Conservation (phyloP, 2,797 vertebrate species). For the Platyrinchus mystaceus region DNA sequence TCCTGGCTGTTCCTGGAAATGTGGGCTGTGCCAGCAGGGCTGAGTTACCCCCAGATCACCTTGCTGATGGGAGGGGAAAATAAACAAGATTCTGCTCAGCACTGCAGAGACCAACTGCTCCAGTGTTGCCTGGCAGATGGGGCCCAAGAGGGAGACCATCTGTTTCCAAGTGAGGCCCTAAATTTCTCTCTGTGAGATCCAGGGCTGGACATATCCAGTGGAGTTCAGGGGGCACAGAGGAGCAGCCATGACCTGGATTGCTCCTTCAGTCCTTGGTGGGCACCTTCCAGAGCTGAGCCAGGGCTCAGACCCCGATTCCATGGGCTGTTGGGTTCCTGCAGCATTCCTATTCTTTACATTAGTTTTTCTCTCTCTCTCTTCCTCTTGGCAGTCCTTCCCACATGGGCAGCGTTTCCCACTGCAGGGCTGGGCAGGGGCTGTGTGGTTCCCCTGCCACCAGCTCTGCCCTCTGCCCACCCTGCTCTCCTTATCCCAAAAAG, state of each 20-base stretch:
- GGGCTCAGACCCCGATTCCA: not conserved
- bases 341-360: not conserved
- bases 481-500: not conserved
- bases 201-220: not conserved
- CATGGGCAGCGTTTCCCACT: not conserved
- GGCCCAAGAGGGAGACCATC: slow-evolving; percentile 52
- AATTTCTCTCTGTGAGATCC: not conserved
- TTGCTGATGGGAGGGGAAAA: slow-evolving; percentile 19
- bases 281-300: not conserved
- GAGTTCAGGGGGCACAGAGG: not conserved
- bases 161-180: not conserved
- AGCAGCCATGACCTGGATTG: not conserved
- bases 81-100: slow-evolving; percentile 46
- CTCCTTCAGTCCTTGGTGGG: not conserved
- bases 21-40: not conserved
- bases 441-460: not conserved
- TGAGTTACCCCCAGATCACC: not conserved
- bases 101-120: slow-evolving; percentile 30
- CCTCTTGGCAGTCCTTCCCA: not conserved
- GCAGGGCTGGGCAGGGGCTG: not conserved
- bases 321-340: not conserved
- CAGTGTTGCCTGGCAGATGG: slow-evolving; percentile 58
- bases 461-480: not conserved
- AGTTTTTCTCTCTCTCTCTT: not conserved
- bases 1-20: not conserved